Percentiles rank a stretch among this genome's conserved stretches.
These are phyloP conservation scores for Silvanus unidentatus DNA, from an alignment of 2,888 invertebrate species.

Conservation along the genomic window DNA sequence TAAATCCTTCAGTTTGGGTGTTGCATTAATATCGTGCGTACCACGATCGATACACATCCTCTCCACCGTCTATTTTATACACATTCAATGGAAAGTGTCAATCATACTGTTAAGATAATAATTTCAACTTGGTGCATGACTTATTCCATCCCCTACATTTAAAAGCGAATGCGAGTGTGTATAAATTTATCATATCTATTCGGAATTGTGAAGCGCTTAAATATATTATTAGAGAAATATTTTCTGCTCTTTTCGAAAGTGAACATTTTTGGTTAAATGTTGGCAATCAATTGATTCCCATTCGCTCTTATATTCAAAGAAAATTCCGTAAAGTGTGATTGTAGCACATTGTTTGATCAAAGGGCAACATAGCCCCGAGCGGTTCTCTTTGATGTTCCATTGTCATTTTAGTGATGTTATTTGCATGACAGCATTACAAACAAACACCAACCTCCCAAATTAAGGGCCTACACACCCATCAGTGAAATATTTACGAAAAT, in stretches of 20 bases:
- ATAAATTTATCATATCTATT: no score
- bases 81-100: slow-evolving; percentile 40
- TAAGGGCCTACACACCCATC: no score
- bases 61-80: slow-evolving; percentile 24
- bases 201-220: background rate
- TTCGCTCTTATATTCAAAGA: slow-evolving; percentile 12
- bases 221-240: background rate
- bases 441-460: no score
- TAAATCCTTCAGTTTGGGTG: no score
- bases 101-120: slow-evolving; percentile 45
- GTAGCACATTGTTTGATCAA: slow-evolving; percentile 30
- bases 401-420: slow-evolving; percentile 27
- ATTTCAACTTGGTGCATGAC: slow-evolving; percentile 31
- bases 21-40: no score
- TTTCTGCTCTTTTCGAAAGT: no score
- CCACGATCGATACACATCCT: no score
- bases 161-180: no score
- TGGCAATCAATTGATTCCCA: slow-evolving; percentile 29
- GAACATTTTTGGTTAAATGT: slow-evolving; percentile 15
- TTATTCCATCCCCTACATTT: slow-evolving; percentile 21
- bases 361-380: slow-evolving; percentile 4
- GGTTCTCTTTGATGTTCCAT: slow-evolving; percentile 31
- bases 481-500: no score
- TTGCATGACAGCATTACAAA: no score
- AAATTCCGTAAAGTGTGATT: slow-evolving; percentile 37